A percentile compares a stretch with the other conserved stretches of the same genome.
Evolutionary conservation across 2,113 vertebrate species (phyloP).

Genomic region (Meleagris gallopavo): DNA sequence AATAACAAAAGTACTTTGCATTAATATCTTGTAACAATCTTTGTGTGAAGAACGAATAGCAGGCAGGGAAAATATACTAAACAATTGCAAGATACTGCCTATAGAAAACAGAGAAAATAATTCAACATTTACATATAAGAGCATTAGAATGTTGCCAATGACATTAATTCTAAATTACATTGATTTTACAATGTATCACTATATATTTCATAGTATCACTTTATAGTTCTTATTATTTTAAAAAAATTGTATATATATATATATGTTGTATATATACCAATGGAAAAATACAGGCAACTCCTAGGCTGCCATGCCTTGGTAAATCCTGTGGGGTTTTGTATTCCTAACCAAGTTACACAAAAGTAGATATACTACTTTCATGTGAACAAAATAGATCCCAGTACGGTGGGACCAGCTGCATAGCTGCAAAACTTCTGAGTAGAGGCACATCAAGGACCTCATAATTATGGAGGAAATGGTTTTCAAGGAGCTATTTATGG

Average conservation of each 20-base stretch:
- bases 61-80: not conserved
- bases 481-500: not conserved
- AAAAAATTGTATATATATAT: not conserved
- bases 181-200: not conserved
- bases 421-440: not conserved
- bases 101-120: not conserved
- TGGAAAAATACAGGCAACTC: not conserved
- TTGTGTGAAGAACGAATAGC: not conserved
- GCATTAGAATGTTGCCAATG: not conserved
- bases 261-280: not conserved
- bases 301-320: not conserved
- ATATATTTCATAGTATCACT: not conserved
- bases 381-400: not conserved
- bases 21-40: not conserved
- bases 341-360: not conserved
- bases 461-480: not conserved
- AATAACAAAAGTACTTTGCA: slow-evolving; percentile 32
- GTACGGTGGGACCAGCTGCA: not conserved
- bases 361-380: not conserved
- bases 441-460: not conserved
- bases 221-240: not conserved
- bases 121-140: not conserved
- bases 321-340: not conserved
- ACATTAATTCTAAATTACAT: not conserved
- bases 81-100: not conserved